Evolutionary conservation across 2,888 invertebrate species (phyloP).

Genomic region (Oegoconia quadripuncta): DNA sequence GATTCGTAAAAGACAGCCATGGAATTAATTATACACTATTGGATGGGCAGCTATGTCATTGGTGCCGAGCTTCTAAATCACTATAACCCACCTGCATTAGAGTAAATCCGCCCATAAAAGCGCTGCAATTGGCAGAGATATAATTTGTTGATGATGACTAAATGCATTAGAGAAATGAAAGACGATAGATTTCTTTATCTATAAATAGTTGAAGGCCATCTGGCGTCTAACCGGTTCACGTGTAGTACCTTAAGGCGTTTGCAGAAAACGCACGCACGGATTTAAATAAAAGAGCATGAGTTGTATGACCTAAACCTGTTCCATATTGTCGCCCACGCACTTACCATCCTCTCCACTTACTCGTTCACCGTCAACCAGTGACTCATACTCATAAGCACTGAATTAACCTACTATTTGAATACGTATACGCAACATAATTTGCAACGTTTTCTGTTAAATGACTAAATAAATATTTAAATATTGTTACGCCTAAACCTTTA

Average conservation of each 20-base stretch:
- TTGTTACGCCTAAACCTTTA: too few species aligned
- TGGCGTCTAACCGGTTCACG: conserved; percentile 29
- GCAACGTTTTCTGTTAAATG: neutral
- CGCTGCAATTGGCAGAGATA: too few species aligned
- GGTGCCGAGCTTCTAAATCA: too few species aligned
- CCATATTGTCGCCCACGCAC: conserved; percentile 59
- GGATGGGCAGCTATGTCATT: too few species aligned
- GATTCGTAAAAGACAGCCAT: too few species aligned
- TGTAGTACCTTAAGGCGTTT: conserved; percentile 40
- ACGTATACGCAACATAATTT: neutral
- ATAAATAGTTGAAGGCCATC: conserved; percentile 50
- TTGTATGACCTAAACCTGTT: conserved; percentile 68
- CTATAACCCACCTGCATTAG: too few species aligned
- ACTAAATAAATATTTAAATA: too few species aligned
- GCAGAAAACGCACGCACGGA: conserved; percentile 50
- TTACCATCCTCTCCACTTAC: conserved; percentile 54
- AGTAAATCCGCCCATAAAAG: too few species aligned
- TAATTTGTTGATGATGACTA: conserved; percentile 17
- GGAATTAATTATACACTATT: too few species aligned
- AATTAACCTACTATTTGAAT: conserved; percentile 1
- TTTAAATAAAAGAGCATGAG: conserved; percentile 69
- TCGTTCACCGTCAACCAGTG: conserved; percentile 43
- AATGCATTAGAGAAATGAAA: conserved; percentile 14
- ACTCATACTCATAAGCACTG: conserved; percentile 39
- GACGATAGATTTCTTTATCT: conserved; percentile 27